Evolutionary conservation across 1,140 invertebrate species (phyloP), one percentile per base, ranked within the genome.

Genomic region (Anastrepha obliqua): DNA sequence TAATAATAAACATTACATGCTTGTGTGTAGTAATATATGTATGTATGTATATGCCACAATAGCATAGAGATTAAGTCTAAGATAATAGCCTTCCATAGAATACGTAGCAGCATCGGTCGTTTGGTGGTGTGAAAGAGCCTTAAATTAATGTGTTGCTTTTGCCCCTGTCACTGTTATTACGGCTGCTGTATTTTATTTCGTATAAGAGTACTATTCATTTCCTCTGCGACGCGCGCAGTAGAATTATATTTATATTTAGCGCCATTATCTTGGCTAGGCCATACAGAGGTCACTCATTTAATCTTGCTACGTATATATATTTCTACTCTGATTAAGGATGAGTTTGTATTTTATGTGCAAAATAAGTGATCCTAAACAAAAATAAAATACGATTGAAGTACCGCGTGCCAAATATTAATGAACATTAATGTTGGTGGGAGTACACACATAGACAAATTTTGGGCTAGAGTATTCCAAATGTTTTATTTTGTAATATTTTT

Each of bases 111-210:
- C 20, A 2, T 3, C 8, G 15, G 67, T 74, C 44, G 67, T 17
- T 4, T 42, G 8, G 64, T 5, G 42, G 5, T 4, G 42, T 5
- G 44, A 42, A 74, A 74, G 39, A 74, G 67, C 67, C 39, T 17
- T 6, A 42, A 74, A 74, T 74, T 74, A 74, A 74, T 74, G 44
- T 74, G 67, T 74, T 47, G 42, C 67, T 39, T 74, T 74, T 74
- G 67, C 42, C 17, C 67, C 44, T 15, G 67, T 17, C 67, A 44
- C 15, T 74, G 39, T 74, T 74, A 74, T 74, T 74, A 74, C 42
- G 44, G 42, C 67, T 44, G 67, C 29, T 17, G 39, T 74, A 74
- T 47, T 74, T 74, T 44, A 29, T 47, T 8, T 17, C 39, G 17
- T 74, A 42, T 44, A 74, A 74, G 29, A 67, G 65, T 29, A 29